Base-by-base conservation (phyloP, 2,113 vertebrate genomes). In the Cephalopholis sonnerati region DNA sequence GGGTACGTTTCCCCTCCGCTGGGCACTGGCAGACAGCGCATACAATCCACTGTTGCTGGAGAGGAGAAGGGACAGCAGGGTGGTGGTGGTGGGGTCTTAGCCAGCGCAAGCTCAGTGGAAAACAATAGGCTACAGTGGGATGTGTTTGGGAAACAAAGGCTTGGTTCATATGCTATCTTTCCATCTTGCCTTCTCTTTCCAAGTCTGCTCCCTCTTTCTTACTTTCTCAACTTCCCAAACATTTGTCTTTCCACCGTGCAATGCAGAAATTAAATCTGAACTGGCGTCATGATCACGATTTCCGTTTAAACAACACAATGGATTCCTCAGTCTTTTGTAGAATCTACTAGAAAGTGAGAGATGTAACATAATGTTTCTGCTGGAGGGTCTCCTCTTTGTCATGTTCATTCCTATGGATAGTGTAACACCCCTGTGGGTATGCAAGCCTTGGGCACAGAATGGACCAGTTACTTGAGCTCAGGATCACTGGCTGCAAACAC, bases 51-150 rank as follows among this genome's bases (percentile, higher is more conserved):
- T 88, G 82, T 85, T 90, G 90, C 86, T 78, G 77, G 75, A 83
- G 77, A 83, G 70, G 57, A 81, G 77, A 73, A 79, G 75, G 82
- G 86, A 81, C 62, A 69, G 86, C 41, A 41, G 79, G 59, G 55
- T 50, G 75, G 89, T 61, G 89, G 87, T 4, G 82, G 73, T 24
- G 69, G 63, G 54, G 85, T 84, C 86, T 82, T n/a, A 46, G 78
- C n/a, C 55, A 89, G 82, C 57, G 22, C 25, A 32, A 79, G 78
- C 86, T 87, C 80, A 80, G 79, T 75, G 86, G 83, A 90, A 92
- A 91, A 94, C 93, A 94, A 94, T 93, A 79, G 91, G 68, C 76
- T 73, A 92, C 90, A 93, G 87, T 91, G 86, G 86, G 90, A 92
- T 92, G 92, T 87, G 91, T 90, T 88, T 80, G 77, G 86, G 89